These are phyloP conservation scores for Gila orcuttii DNA, from an alignment of 2,113 vertebrate genomes.

Conservation along the genomic window DNA sequence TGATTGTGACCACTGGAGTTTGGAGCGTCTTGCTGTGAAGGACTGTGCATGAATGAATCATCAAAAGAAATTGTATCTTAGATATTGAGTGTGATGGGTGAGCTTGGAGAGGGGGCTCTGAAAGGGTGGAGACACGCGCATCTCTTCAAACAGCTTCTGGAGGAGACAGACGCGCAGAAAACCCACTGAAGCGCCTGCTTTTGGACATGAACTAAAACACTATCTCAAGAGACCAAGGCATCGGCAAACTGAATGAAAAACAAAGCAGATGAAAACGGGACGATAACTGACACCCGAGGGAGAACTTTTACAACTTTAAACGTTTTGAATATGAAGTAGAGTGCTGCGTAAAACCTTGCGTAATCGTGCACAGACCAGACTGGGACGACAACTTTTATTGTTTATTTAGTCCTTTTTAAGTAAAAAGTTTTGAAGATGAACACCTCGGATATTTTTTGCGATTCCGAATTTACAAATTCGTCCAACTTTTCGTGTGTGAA, in stretches of 20 bases:
- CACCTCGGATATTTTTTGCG: conserved; percentile 61
- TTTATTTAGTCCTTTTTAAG: not conserved
- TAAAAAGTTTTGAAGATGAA: conserved; percentile 68
- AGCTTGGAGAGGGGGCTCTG: not conserved
- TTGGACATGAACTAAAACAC: not conserved
- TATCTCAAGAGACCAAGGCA: conserved; percentile 3
- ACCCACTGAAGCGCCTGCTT: not conserved
- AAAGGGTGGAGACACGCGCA: conserved; percentile 24
- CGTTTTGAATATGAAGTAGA: not conserved
- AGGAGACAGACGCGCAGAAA: not conserved
- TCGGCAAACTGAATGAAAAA: not conserved
- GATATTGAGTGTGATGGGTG: not conserved
- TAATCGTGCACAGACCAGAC: not conserved
- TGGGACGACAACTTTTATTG: not conserved
- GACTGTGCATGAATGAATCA: not conserved
- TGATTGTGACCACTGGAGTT: not conserved
- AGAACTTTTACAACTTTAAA: conserved; percentile 6
- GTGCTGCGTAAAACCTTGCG: conserved; percentile 18
- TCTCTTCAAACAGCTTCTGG: conserved; percentile 1
- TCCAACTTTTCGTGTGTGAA: conserved; percentile 63
- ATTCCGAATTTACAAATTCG: conserved; percentile 55
- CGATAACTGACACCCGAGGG: not conserved
- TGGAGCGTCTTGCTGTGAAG: not conserved
- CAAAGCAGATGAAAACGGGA: not conserved
- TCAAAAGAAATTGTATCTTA: not conserved